These are phyloP conservation scores for Brachypteracias leptosomus DNA, from an alignment of 2,113 vertebrate species.

Conservation along the genomic window DNA sequence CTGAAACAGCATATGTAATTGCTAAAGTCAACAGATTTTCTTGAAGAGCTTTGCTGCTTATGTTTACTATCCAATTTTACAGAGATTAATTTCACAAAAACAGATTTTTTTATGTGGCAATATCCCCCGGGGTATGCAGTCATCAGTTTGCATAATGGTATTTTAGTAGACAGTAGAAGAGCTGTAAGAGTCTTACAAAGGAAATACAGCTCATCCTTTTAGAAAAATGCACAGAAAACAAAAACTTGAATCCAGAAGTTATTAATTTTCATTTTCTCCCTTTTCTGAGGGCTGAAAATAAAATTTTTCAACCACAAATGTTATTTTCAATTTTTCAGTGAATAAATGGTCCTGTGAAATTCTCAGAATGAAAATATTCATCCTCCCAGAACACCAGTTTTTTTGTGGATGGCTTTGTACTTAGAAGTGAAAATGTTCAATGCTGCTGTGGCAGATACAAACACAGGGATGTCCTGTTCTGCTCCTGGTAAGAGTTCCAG, in stretches of 20 bases:
- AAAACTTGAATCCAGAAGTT: background rate
- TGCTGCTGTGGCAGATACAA: background rate
- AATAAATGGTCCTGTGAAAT: background rate
- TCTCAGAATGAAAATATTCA: background rate
- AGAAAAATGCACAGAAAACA: background rate
- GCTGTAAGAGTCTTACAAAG: background rate
- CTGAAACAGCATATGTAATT: conserved; percentile 20
- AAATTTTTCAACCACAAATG: background rate
- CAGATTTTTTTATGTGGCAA: conserved; percentile 21
- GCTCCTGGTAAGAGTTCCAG: background rate
- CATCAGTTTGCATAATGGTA: conserved; percentile 19
- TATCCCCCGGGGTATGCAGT: background rate
- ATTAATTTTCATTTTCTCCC: background rate
- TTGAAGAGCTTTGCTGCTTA: conserved; percentile 45
- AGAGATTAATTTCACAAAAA: conserved; percentile 61
- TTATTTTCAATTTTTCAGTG: background rate
- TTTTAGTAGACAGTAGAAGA: conserved; percentile 13
- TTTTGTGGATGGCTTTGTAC: background rate
- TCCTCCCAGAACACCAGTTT: background rate
- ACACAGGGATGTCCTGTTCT: background rate
- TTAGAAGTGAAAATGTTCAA: background rate
- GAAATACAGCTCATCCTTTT: background rate
- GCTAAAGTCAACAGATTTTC: conserved; percentile 38
- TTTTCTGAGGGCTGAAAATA: background rate
- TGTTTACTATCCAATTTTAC: conserved; percentile 67